These are phyloP conservation scores for Pseudolaguvia tuberculata DNA, from an alignment of 2,113 vertebrate species.

Conservation along the genomic window DNA sequence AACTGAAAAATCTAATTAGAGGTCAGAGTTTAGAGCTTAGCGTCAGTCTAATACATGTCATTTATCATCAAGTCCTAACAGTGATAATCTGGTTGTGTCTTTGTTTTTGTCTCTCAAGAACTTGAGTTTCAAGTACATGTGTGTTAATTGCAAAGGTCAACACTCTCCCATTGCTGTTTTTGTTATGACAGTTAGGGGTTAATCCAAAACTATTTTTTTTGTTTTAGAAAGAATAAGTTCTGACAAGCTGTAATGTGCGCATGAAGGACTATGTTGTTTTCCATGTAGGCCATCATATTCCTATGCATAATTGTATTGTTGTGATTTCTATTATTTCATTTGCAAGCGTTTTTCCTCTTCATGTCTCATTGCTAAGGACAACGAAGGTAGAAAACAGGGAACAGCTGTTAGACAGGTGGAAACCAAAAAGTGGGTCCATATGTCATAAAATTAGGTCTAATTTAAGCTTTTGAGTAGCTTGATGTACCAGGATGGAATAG, in stretches of 20 bases:
- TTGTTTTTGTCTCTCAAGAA: not conserved
- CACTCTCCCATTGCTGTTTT: not conserved
- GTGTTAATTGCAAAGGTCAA: not conserved
- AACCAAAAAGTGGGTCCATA: conserved; percentile 54
- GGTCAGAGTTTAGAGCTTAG: not conserved
- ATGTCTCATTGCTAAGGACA: conserved; percentile 48
- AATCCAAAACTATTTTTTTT: not conserved
- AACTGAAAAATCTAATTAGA: not conserved
- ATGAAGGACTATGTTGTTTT: conserved; percentile 19
- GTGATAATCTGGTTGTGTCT: not conserved
- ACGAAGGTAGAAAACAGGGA: conserved; percentile 45
- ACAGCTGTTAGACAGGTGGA: conserved; percentile 56
- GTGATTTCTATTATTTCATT: conserved; percentile 41
- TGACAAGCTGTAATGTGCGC: conserved; percentile 21
- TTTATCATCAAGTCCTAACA: not conserved
- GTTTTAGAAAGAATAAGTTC: not conserved
- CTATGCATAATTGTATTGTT: conserved; percentile 30
- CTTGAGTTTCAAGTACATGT: not conserved
- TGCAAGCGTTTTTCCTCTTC: conserved; percentile 41
- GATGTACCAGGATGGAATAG: conserved; percentile 13
- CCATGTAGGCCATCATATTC: not conserved
- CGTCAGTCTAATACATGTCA: not conserved
- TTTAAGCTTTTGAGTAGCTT: conserved; percentile 19
- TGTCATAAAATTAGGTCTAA: conserved; percentile 43
- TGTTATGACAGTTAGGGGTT: not conserved